A percentile compares a stretch with the other conserved stretches of the same genome.
Evolutionary conservation across 2,797 vertebrate species (phyloP).

Genomic region (Hozukius guyotensis): DNA sequence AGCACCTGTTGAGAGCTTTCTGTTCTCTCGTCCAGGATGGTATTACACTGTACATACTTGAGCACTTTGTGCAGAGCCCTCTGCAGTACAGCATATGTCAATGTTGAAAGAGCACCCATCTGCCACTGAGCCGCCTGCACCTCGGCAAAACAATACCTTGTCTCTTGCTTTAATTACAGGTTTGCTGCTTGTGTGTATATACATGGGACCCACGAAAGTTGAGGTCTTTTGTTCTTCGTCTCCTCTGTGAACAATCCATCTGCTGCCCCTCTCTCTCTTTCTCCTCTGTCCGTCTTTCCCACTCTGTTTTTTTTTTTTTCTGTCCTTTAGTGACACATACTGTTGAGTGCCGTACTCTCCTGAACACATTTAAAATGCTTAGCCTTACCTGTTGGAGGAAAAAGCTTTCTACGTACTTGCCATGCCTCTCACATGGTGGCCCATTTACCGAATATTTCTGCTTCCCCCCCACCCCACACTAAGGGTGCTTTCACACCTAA

Average conservation of each 20-base stretch:
- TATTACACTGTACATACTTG: conserved; percentile 55
- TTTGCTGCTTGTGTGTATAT: conserved; percentile 74
- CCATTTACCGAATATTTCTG: conserved; percentile 48
- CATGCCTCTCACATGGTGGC: conserved; percentile 18
- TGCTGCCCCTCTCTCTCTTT: conserved; percentile 38
- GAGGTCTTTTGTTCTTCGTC: conserved; percentile 66
- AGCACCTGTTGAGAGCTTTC: conserved; percentile 21
- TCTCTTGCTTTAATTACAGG: conserved; percentile 88
- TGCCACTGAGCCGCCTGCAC: conserved; percentile 81
- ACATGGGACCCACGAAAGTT: conserved; percentile 62
- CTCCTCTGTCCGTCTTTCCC: background rate
- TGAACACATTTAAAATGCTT: conserved; percentile 45
- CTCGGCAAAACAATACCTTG: conserved; percentile 81
- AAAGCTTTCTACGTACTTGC: conserved; percentile 40
- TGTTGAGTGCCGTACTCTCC: conserved; percentile 55
- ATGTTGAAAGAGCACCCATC: conserved; percentile 85
- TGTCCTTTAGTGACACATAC: conserved; percentile 43
- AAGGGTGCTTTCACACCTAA: background rate
- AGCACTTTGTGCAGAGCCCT: conserved; percentile 58
- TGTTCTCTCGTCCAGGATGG: background rate
- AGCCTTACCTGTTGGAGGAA: conserved; percentile 42
- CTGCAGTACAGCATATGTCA: conserved; percentile 85
- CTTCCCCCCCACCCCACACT: background rate
- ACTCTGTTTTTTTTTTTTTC: background rate
- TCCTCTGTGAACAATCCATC: conserved; percentile 68